Percentiles rank a stretch among this genome's conserved stretches.
phyloP scores from a whole-genome alignment of 1,140 invertebrate species.

The Tetraneura akinire region DNA sequence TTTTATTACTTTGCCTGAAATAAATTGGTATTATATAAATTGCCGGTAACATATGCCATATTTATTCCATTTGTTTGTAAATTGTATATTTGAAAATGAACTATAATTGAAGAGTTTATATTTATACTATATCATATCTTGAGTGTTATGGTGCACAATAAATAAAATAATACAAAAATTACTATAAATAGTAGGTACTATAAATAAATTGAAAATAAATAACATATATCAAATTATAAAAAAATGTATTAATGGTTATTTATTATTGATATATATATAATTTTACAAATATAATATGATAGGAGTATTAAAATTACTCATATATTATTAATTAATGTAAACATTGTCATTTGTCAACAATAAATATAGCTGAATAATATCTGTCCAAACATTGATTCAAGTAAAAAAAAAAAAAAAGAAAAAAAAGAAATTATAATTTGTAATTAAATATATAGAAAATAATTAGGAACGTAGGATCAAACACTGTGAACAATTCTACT shows the following conservation, averaged over 20 bases:
- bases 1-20: too few species aligned
- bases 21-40: too few species aligned
- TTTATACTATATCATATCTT: too few species aligned
- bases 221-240: too few species aligned
- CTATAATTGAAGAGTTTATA: too few species aligned
- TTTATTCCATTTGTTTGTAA: too few species aligned
- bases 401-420: constrained; percentile 25
- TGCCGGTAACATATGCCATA: too few species aligned
- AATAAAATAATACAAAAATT: too few species aligned
- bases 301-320: neutral
- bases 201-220: too few species aligned
- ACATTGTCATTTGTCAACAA: constrained; percentile 29
- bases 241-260: constrained; percentile 6
- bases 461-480: constrained; percentile 43
- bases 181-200: too few species aligned
- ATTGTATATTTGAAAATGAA: too few species aligned
- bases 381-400: neutral
- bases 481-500: constrained; percentile 39
- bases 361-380: constrained; percentile 32
- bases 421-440: constrained; percentile 17
- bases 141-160: too few species aligned
- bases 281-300: constrained; percentile 6
- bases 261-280: constrained; percentile 39
- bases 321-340: neutral
- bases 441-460: constrained; percentile 13